Evolutionary conservation across 2,113 vertebrate genomes (phyloP).

Genomic region (Strigops habroptila): DNA sequence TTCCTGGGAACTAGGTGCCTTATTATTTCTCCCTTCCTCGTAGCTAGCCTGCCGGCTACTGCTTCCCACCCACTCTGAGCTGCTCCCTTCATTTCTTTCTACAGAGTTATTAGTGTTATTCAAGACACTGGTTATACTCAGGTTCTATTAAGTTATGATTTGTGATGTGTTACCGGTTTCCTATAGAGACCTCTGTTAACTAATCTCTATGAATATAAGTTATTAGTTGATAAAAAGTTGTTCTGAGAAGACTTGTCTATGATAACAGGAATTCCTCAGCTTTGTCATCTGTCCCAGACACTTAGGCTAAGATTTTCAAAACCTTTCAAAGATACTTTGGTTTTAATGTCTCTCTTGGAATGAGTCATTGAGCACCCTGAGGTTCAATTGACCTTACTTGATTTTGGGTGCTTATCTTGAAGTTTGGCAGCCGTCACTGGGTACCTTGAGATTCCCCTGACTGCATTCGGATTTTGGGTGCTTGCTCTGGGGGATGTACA

Average conservation of each 20-base stretch:
- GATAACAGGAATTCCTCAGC: not conserved
- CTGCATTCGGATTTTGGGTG: not conserved
- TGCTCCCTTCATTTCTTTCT: not conserved
- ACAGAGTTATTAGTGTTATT: not conserved
- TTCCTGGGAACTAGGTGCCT: not conserved
- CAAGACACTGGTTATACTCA: not conserved
- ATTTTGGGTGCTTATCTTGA: not conserved
- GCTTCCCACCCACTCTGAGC: not conserved
- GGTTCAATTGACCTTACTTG: not conserved
- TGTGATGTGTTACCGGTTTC: not conserved
- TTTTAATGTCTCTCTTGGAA: not conserved
- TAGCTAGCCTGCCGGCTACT: not conserved
- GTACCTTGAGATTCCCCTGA: not conserved
- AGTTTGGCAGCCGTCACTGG: not conserved
- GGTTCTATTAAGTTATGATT: not conserved
- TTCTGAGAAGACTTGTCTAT: not conserved
- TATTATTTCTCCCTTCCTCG: constrained; percentile 1
- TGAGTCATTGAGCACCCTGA: not conserved
- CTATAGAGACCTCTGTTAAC: not conserved
- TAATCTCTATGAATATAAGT: not conserved
- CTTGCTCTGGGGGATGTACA: not conserved
- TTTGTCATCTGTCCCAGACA: not conserved
- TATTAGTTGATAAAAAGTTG: not conserved
- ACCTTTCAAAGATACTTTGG: not conserved
- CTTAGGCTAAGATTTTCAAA: not conserved